These are phyloP conservation scores for Ophonus ardosiacus DNA, from an alignment of 2,888 invertebrate genomes.

Conservation along the genomic window DNA sequence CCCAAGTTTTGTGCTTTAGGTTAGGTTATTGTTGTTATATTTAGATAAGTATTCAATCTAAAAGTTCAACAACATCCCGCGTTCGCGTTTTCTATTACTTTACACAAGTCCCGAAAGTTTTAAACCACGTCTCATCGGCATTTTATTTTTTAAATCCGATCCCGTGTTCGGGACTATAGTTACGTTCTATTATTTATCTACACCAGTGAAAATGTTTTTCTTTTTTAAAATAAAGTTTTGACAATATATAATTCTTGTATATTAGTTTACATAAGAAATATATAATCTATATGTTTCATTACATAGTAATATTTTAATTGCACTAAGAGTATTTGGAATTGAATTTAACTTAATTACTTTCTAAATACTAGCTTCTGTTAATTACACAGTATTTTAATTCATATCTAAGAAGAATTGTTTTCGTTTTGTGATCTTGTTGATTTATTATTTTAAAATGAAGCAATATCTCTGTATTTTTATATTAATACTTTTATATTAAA, in stretches of 20 bases:
- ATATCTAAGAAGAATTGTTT: not conserved
- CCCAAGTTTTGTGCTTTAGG: too few relatives aligned
- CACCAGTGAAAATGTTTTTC: conserved; percentile 22
- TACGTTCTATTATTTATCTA: too few relatives aligned
- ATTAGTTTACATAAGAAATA: conserved; percentile 26
- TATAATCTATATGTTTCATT: conserved; percentile 20
- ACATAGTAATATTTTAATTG: conserved; percentile 8
- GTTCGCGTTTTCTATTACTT: too few relatives aligned
- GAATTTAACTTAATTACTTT: conserved; percentile 1
- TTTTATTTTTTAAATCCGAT: too few relatives aligned
- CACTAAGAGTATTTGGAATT: conserved; percentile 10
- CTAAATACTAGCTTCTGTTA: conserved; percentile 3
- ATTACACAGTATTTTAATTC: conserved; percentile 1
- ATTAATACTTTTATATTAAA: not conserved
- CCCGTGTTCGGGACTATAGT: too few relatives aligned
- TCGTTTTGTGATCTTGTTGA: conserved; percentile 22
- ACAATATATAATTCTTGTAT: conserved; percentile 9
- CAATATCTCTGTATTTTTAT: conserved; percentile 19
- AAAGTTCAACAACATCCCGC: too few relatives aligned
- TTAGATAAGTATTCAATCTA: too few relatives aligned
- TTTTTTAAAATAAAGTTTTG: conserved; percentile 16
- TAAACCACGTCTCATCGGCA: too few relatives aligned
- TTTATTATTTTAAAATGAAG: not conserved
- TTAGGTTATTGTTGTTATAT: too few relatives aligned
- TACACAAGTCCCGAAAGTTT: too few relatives aligned